Evolutionary conservation across 2,797 vertebrate species (phyloP), one percentile per base, ranked within the genome.

Genomic region (Gastrophryne carolinensis): DNA sequence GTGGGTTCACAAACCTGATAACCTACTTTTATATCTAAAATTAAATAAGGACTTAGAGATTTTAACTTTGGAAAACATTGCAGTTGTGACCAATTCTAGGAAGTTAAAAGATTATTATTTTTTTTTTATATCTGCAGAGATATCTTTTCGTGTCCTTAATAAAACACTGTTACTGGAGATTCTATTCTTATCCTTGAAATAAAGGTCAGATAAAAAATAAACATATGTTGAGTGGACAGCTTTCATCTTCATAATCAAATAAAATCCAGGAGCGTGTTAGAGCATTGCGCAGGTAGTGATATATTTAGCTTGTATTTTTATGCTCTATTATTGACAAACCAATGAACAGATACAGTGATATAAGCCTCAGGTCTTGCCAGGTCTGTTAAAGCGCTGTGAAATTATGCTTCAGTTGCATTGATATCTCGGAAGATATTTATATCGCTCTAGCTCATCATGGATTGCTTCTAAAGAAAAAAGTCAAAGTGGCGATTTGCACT

Each of bases 221-320:
- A 3, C n/a, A 57, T 11, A 15, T 30, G 1, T 44, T 44, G 15
- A 17, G 8, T 8, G 2, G 26, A 32, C 54, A 61, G 56, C 5
- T 10, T 60, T 37, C 37, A 61, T 37, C 17, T 24, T 13, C 13
- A 23, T 61, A 23, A 61, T 61, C 32, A 37, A 61, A 61, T 35
- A 37, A 61, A 61, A 19, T 12, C 19, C 21, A 61, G 12, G n/a
- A 17, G n/a, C 8, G 15, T 50, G 47, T 1, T 32, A 8, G 9
- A 57, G 23, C 29, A 10, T 7, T 4, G 54, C 29, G 8, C 24
- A 57, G 54, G 17, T 29, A 15, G n/a, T 30, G 29, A 57, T 30
- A 32, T 30, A 57, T 54, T 54, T 54, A 54, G 52, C 24, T 26
- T 29, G 24, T 54, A 54, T 57, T 57, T 27, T 57, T 57, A 19